Base-by-base conservation (phyloP, 2,797 vertebrate species). In the Sebastes aleutianus region DNA sequence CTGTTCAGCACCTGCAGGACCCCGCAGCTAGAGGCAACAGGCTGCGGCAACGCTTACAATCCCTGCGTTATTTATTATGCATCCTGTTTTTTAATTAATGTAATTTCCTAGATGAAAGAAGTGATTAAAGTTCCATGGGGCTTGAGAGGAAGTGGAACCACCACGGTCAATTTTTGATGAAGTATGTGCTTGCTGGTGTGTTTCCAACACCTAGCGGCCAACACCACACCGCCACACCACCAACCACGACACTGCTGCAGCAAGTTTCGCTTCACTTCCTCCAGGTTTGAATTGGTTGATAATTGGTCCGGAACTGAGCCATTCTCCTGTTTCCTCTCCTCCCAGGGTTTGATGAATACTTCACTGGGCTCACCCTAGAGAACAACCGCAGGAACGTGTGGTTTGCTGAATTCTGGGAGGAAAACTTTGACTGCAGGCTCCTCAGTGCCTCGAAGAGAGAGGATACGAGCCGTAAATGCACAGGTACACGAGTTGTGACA, bases 401-500 rank as follows among this genome's bases (percentile, higher is more conserved):
- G 98, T 99, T 99, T 88, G 97, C 97, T 0, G 98, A 98, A 87
- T 98, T 97, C 79, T 99, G 98, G 98, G 97, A 99, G 87, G 97
- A 99, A 90, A 98, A 99, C 93, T 99, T 99, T 92, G 96, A 98
- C 94, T 99, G 98, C 94, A 96, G 97, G 89, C 90, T 99, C 70
- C 97, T 98, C 92, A 98, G 96, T 1, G 95, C 97, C 73, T 98
- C 97, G 0, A 98, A 97, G 93, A 97, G 97, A 77, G 97, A 98
- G 86, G 97, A 97, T 80, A 96, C 96, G 0, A 97, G 97, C 87
- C 95, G 97, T 4, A 99, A 99, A 89, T 99, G 97, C 94, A 99
- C 97, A 95, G 98, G 98, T 99, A 95, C 29, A 69, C 0, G 5
- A 6, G 26, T 29, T 58, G 16, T 66, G 72, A 67, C 74, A 31